These are phyloP conservation scores for Potamarius usumacintae DNA, from an alignment of 2,113 vertebrate species.

Conservation along the genomic window DNA sequence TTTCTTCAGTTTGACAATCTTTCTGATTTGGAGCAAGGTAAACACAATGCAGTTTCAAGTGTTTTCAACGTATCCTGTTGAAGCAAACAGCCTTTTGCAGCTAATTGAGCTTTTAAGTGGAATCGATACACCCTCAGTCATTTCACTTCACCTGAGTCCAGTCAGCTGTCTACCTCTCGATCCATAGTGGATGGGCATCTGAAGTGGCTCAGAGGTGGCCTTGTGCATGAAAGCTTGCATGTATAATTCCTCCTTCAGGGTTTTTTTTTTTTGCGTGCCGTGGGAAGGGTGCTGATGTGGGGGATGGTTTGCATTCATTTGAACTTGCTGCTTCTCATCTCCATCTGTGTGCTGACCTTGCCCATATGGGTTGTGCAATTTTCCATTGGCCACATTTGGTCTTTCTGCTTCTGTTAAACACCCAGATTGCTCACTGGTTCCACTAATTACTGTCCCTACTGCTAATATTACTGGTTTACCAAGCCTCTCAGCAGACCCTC, in stretches of 20 bases:
- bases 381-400: not conserved
- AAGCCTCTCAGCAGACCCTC: not conserved
- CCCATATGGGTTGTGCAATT: conserved; percentile 46
- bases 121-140: conserved; percentile 63
- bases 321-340: conserved; percentile 68
- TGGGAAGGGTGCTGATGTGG: too few relatives aligned
- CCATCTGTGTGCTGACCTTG: conserved; percentile 79
- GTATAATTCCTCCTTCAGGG: conserved; percentile 61
- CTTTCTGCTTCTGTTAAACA: not conserved
- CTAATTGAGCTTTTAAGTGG: conserved; percentile 61
- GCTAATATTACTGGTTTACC: not conserved
- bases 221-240: conserved; percentile 64
- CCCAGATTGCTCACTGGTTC: not conserved
- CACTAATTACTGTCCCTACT: not conserved
- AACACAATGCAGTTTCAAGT: not conserved
- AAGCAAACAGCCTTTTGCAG: conserved; percentile 23
- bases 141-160: conserved; percentile 57
- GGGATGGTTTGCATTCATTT: conserved; percentile 66
- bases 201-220: conserved; percentile 43
- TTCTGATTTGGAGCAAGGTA: too few relatives aligned
- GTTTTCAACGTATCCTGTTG: conserved; percentile 9
- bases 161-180: conserved; percentile 48
- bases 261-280: conserved; percentile 63
- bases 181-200: conserved; percentile 35
- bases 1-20: too few relatives aligned